Evolutionary conservation across 2,113 vertebrate species (phyloP).

Genomic region (Diglossa brunneiventris): DNA sequence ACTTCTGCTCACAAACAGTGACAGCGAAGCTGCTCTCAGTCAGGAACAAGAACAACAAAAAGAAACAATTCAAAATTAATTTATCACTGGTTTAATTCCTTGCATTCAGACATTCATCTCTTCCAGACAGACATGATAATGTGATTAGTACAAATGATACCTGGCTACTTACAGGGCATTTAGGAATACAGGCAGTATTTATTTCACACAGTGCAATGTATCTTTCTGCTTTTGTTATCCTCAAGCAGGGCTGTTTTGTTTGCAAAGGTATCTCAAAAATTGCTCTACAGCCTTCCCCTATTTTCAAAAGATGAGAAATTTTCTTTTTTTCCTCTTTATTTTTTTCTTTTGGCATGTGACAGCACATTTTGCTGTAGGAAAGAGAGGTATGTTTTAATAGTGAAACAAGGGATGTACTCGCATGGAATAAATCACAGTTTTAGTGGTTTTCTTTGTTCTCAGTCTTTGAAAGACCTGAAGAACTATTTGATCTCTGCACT

Average conservation of each 20-base stretch:
- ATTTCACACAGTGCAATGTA: neutral
- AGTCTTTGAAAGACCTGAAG: neutral
- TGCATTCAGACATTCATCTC: neutral
- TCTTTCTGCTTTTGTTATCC: neutral
- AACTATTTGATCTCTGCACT: neutral
- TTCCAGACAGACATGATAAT: neutral
- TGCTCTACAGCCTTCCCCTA: neutral
- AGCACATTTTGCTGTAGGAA: neutral
- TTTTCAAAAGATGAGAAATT: neutral
- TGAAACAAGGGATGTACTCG: neutral
- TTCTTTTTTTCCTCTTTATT: neutral
- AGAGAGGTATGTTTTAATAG: neutral
- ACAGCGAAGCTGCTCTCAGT: neutral
- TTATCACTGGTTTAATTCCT: neutral
- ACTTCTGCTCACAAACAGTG: neutral
- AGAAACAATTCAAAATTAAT: neutral
- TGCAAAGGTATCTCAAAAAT: neutral
- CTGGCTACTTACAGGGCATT: neutral
- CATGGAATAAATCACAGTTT: neutral
- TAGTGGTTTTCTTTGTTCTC: neutral
- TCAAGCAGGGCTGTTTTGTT: neutral
- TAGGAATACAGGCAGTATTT: neutral
- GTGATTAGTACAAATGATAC: neutral
- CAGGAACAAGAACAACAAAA: neutral
- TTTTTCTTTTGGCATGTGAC: neutral